A percentile compares a stretch with the other conserved stretches of the same genome.
Evolutionary conservation across 2,888 invertebrate genomes (phyloP).

Genomic region (Heteromyza rotundicornis): DNA sequence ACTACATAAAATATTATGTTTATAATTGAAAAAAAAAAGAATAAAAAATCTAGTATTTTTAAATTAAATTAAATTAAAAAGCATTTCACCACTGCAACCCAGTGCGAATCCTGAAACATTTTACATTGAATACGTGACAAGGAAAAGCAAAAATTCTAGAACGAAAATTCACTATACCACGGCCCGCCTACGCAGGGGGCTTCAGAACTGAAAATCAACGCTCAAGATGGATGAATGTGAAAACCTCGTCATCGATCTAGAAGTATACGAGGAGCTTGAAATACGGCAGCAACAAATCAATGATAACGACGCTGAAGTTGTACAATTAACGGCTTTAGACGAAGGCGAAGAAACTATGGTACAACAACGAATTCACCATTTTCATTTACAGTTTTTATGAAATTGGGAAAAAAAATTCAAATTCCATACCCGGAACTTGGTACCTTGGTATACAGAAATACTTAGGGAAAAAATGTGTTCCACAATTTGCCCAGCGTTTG

Average conservation of each 20-base stretch:
- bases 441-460: too few species aligned
- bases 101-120: too few species aligned
- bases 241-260: conserved; percentile 61
- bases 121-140: not conserved
- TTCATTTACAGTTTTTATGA: not conserved
- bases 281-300: conserved; percentile 38
- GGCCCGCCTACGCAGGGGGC: conserved; percentile 52
- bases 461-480: too few species aligned
- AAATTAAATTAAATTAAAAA: too few species aligned
- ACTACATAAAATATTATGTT: not conserved
- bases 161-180: conserved; percentile 34
- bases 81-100: too few species aligned
- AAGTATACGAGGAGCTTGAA: conserved; percentile 53
- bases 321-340: conserved; percentile 30
- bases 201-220: conserved; percentile 39
- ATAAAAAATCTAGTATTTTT: not conserved
- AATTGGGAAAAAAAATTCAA: too few species aligned
- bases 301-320: conserved; percentile 36
- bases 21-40: not conserved
- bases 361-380: conserved; percentile 21
- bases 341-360: conserved; percentile 46
- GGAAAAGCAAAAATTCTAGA: conserved; percentile 38
- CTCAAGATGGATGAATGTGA: conserved; percentile 64
- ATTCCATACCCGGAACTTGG: too few species aligned
- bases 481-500: too few species aligned